Conservation (phyloP, 2,113 vertebrate species). For the Platycercus adscitus region DNA sequence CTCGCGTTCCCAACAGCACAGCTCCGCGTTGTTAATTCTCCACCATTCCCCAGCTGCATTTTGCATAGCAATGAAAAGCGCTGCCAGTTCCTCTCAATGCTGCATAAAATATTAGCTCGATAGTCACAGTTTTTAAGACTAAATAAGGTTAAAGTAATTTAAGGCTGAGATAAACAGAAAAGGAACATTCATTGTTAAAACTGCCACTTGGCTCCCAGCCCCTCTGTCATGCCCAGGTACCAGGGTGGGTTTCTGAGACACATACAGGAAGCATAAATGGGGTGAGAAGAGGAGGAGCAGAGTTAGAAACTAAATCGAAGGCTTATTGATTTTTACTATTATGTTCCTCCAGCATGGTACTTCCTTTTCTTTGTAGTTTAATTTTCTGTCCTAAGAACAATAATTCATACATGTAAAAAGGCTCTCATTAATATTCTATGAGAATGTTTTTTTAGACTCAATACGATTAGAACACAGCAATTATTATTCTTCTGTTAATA, state of each 20-base stretch:
- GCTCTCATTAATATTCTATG: constrained; percentile 49
- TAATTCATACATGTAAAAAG: constrained; percentile 13
- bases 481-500: constrained; percentile 42
- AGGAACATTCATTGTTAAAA: background rate
- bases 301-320: background rate
- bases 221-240: background rate
- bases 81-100: constrained; percentile 1
- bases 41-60: constrained; percentile 20
- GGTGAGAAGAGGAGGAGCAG: background rate
- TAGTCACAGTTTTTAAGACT: constrained; percentile 12
- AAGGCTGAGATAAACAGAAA: background rate
- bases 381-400: background rate
- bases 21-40: constrained; percentile 2
- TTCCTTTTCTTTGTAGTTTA: background rate
- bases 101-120: constrained; percentile 14
- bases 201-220: background rate
- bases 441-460: constrained; percentile 1
- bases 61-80: constrained; percentile 23
- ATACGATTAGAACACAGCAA: constrained; percentile 11
- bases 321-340: background rate
- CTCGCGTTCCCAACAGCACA: background rate
- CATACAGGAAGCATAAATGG: background rate
- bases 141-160: constrained; percentile 29
- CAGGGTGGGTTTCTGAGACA: background rate
- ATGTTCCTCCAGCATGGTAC: background rate